Conservation (phyloP, 2,797 vertebrate genomes). For the Sebastes kiyomatsui region DNA sequence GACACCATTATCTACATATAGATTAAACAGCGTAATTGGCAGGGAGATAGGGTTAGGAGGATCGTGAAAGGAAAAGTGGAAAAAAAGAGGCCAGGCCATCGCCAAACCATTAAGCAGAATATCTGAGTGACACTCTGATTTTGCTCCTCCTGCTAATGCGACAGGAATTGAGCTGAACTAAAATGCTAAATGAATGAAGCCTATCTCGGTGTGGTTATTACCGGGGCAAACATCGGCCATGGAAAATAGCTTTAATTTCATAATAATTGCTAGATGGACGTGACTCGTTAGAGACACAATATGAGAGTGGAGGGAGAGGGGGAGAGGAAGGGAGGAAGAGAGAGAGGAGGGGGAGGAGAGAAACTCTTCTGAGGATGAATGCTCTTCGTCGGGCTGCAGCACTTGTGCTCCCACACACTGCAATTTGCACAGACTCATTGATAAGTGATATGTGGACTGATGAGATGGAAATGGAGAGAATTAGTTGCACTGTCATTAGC, state of each 20-base stretch:
- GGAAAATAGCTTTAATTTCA: conserved; percentile 85
- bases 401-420: conserved; percentile 40
- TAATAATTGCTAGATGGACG: conserved; percentile 82
- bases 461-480: conserved; percentile 41
- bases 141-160: conserved; percentile 86
- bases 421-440: conserved; percentile 43
- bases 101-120: conserved; percentile 85
- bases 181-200: conserved; percentile 84
- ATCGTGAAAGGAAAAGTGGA: conserved; percentile 82
- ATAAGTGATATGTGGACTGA: conserved; percentile 31
- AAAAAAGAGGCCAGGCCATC: conserved; percentile 77
- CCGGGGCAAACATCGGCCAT: conserved; percentile 76
- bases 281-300: conserved; percentile 78
- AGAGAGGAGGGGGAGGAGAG: background rate
- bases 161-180: conserved; percentile 93
- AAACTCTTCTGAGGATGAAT: conserved; percentile 38
- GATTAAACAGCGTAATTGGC: conserved; percentile 98
- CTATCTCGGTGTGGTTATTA: conserved; percentile 80
- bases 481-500: conserved; percentile 41
- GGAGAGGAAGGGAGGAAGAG: background rate
- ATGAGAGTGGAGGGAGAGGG: conserved; percentile 34
- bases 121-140: conserved; percentile 92
- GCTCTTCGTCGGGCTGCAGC: conserved; percentile 18
- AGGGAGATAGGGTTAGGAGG: conserved; percentile 91
- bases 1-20: conserved; percentile 98